phyloP scores from a whole-genome alignment of 2,797 vertebrate genomes.

The Botia kubotai region DNA sequence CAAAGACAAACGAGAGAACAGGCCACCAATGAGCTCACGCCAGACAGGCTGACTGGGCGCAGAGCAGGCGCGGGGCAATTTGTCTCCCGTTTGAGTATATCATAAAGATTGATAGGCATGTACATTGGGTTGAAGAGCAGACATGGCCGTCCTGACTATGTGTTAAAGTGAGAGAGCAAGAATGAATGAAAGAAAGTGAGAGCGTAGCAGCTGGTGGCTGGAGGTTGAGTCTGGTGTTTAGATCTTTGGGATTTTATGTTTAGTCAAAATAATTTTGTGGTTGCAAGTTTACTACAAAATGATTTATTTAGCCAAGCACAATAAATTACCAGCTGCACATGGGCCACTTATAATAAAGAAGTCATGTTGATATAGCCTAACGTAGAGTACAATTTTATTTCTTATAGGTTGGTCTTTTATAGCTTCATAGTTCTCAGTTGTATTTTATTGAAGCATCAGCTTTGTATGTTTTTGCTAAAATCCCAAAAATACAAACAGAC shows the following conservation, averaged over 20 bases:
- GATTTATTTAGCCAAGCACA: neutral
- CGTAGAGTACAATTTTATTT: no score
- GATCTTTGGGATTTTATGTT: constrained; percentile 16
- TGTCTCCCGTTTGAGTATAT: constrained; percentile 71
- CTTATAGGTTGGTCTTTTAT: no score
- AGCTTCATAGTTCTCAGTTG: no score
- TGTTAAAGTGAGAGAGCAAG: constrained; percentile 18
- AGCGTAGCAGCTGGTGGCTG: neutral
- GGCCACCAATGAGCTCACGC: constrained; percentile 67
- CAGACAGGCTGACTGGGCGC: constrained; percentile 58
- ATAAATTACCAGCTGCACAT: constrained; percentile 13
- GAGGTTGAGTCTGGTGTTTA: neutral
- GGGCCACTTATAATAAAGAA: no score
- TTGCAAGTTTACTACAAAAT: constrained; percentile 10
- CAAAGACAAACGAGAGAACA: constrained; percentile 76
- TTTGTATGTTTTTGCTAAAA: no score
- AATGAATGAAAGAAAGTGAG: constrained; percentile 13
- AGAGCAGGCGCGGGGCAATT: constrained; percentile 67
- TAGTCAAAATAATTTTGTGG: constrained; percentile 13
- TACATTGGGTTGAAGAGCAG: constrained; percentile 63
- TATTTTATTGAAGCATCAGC: no score
- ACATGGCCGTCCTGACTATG: constrained; percentile 39
- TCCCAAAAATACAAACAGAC: no score
- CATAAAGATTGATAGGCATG: constrained; percentile 66
- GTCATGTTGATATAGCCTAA: no score